A percentile compares a stretch with the other conserved stretches of the same genome.
phyloP scores from a whole-genome alignment of 1,140 invertebrate species.

The Orius insidiosus region DNA sequence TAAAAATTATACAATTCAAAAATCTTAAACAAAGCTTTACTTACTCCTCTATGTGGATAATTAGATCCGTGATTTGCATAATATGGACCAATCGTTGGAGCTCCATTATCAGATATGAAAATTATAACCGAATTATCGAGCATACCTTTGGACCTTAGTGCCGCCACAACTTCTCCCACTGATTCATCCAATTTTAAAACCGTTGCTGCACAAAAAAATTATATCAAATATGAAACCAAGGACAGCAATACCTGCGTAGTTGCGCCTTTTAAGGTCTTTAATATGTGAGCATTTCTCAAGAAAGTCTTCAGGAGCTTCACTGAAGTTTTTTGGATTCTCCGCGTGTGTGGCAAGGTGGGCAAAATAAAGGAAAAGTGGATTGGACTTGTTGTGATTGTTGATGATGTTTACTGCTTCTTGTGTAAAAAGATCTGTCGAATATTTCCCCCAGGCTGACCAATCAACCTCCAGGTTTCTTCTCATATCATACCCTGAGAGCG shows the following conservation, averaged over 20 bases:
- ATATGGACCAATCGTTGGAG: slow-evolving; percentile 44
- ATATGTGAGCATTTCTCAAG: slow-evolving; percentile 59
- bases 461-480: too few species aligned
- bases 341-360: slow-evolving; percentile 65
- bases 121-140: slow-evolving; percentile 55
- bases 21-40: too few species aligned
- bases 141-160: slow-evolving; percentile 46
- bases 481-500: too few species aligned
- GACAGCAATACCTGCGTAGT: slow-evolving; percentile 60
- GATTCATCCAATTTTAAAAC: slow-evolving; percentile 69
- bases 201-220: slow-evolving; percentile 64
- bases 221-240: too few species aligned
- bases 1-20: too few species aligned
- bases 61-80: slow-evolving; percentile 38
- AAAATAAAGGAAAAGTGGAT: slow-evolving; percentile 63
- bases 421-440: too few species aligned
- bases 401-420: slow-evolving; percentile 51
- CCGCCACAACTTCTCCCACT: slow-evolving; percentile 46
- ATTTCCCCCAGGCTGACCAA: too few species aligned
- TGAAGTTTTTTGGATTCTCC: slow-evolving; percentile 41
- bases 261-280: slow-evolving; percentile 46
- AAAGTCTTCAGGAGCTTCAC: slow-evolving; percentile 61
- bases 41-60: too few species aligned
- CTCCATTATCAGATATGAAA: slow-evolving; percentile 68
- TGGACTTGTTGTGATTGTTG: slow-evolving; percentile 34